These are phyloP conservation scores for Sinocyclocheilus anophthalmus DNA, from an alignment of 2,113 vertebrate genomes.

Conservation along the genomic window DNA sequence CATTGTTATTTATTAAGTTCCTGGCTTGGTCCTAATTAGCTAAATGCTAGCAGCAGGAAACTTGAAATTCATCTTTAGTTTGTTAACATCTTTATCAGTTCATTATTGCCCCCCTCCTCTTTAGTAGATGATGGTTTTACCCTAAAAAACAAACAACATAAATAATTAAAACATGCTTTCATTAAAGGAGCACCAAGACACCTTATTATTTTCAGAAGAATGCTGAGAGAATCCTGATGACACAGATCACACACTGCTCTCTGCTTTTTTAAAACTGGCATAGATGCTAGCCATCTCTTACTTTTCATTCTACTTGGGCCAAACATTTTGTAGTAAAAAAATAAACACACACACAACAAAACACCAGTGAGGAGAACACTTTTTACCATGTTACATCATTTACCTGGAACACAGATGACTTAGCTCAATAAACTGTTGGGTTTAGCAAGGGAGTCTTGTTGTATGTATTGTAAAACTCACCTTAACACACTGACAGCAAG, in stretches of 20 bases:
- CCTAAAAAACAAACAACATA: conserved; percentile 47
- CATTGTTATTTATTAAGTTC: conserved; percentile 50
- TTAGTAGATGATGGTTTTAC: conserved; percentile 4
- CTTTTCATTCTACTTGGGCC: neutral
- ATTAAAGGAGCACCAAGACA: conserved; percentile 26
- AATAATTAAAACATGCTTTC: conserved; percentile 43
- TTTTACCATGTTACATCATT: conserved; percentile 28
- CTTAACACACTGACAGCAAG: conserved; percentile 11
- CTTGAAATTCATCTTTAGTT: conserved; percentile 56
- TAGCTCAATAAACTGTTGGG: conserved; percentile 27
- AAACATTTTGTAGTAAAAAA: neutral
- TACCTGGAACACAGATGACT: conserved; percentile 3
- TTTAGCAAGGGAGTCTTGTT: neutral
- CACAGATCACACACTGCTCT: neutral
- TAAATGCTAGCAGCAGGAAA: conserved; percentile 58
- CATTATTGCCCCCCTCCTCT: conserved; percentile 5
- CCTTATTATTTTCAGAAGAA: conserved; percentile 16
- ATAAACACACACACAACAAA: neutral
- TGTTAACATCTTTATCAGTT: conserved; percentile 51
- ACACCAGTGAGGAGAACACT: neutral
- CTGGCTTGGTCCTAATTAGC: conserved; percentile 44
- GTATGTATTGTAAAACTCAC: conserved; percentile 14
- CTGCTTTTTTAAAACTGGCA: neutral
- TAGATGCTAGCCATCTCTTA: neutral
- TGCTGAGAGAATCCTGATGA: conserved; percentile 4